Base-by-base conservation (phyloP, 2,113 vertebrate species). In the Platysteira castanea region DNA sequence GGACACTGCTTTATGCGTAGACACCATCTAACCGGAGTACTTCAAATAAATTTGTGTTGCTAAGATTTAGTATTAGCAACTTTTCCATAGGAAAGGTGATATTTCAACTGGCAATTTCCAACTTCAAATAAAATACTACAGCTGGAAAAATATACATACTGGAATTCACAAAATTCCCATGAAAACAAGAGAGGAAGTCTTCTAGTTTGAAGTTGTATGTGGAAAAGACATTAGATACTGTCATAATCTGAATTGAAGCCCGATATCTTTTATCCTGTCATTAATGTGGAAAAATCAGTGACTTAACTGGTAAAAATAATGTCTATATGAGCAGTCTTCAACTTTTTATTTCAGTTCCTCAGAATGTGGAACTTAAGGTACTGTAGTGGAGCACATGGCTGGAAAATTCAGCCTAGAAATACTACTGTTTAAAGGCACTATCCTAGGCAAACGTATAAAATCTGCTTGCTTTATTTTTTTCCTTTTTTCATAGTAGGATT, bases 251-350 rank as follows among this genome's bases (percentile, higher is more conserved):
- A 98, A 96, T 84, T 93, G 97, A 97, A 97, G 97, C 95, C 97
- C n/a, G 96, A 97, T 98, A 98, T 96, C 98, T 98, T 90, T 98
- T 98, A 96, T 96, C 76, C 96, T 96, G 87, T 95, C 96, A 97
- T 97, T 97, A 98, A 98, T 98, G 96, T 97, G 98, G 98, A 98
- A 98, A 98, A 97, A 94, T 70, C n/a, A 96, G 82, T 98, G 97
- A 98, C 88, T 96, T 98, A 96, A 96, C 1, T 74, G 95, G 88
- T 91, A 93, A 97, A 98, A 97, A 93, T 92, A 90, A 95, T 81
- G 93, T 96, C 88, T 96, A 96, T 91, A 97, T 14, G 84, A 96
- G 86, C 64, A 94, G 42, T 46, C 73, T 95, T 96, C 89, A 83
- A 77, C 73, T 94, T 98, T 96, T 96, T 93, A 90, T 88, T 96